Base-by-base conservation (phyloP, 2,888 invertebrate genomes). In the Cordilura impudica region DNA sequence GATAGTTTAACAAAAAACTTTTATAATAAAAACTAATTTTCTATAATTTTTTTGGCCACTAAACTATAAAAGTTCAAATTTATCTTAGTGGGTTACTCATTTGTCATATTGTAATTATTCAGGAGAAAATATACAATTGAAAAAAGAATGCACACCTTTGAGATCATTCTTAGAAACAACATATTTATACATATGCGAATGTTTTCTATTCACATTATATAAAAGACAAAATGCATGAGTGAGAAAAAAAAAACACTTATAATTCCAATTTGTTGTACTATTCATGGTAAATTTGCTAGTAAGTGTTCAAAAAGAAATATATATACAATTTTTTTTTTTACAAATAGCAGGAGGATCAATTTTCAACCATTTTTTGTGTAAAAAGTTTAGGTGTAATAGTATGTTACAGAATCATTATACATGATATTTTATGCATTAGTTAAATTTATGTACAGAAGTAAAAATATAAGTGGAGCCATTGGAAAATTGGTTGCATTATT, bases 201-300 rank as follows among this genome's bases (percentile, higher is more conserved):
- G 35, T 39, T 69, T 56, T 29, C 18, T 14, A 43, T 45, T 14
- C 12, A 31, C 31, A 10, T 26, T 35, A n/a, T 7, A 56, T n/a
- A 43, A 0, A 43, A 23, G 10, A 18, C n/a, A 31, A 45, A 45
- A 39, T 21, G 16, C 10, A 58, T 21, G 61, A 43, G 21, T 23
- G 35, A 51, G 35, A 39, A 1, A 56, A 43, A 67, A 58, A 39
- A 69, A 83, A 83, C 83, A 79, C 81, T 84, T 83, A 82, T 82
- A 81, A 81, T 83, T 82, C 82, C 84, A 84, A 84, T 85, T 84
- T 84, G 83, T 81, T 83, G 78, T 81, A 81, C 83, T 80, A 83
- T 85, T 85, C 83, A 84, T 82, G 81, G 81, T 79, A 78, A 84
- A 83, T 84, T 84, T 83, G 75, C 71, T 78, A 76, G 31, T 61